Conservation (phyloP, 92 coral and sea anemone species). For the Pocillopora grandis region DNA sequence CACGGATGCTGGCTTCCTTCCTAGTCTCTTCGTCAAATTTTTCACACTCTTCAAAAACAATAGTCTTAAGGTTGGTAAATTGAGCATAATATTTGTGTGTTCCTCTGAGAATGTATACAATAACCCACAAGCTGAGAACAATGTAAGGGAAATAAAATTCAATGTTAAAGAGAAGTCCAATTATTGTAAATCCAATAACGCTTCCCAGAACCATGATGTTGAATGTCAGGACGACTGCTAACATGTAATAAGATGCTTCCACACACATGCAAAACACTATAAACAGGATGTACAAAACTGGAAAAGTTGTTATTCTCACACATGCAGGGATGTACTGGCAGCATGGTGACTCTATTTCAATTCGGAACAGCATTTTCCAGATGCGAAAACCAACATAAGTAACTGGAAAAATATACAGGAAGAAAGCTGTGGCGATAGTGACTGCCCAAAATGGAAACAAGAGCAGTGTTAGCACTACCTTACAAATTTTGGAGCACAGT, state of each 20-base stretch:
- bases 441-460: constrained; percentile 75
- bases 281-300: constrained; percentile 78
- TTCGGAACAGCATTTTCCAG: constrained; percentile 82
- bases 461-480: constrained; percentile 47
- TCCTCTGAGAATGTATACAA: constrained; percentile 64
- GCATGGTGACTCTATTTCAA: constrained; percentile 79
- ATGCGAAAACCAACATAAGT: constrained; percentile 93
- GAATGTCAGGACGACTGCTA: constrained; percentile 66
- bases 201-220: constrained; percentile 85
- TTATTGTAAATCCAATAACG: constrained; percentile 77
- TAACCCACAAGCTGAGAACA: constrained; percentile 51
- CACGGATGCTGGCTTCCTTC: constrained; percentile 78
- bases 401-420: constrained; percentile 82
- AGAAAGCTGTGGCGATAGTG: constrained; percentile 65
- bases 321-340: constrained; percentile 75
- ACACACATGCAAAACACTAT: constrained; percentile 84
- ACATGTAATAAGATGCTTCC: constrained; percentile 76
- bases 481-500: constrained; percentile 47
- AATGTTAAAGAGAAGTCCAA: constrained; percentile 83
- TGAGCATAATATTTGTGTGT: constrained; percentile 64
- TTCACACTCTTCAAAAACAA: constrained; percentile 89
- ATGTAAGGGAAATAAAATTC: constrained; percentile 82
- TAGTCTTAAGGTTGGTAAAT: constrained; percentile 69
- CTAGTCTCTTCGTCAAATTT: constrained; percentile 67
- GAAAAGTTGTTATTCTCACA: constrained; percentile 67